These are phyloP conservation scores for Volucella inanis DNA, from an alignment of 2,888 invertebrate species.

Conservation along the genomic window DNA sequence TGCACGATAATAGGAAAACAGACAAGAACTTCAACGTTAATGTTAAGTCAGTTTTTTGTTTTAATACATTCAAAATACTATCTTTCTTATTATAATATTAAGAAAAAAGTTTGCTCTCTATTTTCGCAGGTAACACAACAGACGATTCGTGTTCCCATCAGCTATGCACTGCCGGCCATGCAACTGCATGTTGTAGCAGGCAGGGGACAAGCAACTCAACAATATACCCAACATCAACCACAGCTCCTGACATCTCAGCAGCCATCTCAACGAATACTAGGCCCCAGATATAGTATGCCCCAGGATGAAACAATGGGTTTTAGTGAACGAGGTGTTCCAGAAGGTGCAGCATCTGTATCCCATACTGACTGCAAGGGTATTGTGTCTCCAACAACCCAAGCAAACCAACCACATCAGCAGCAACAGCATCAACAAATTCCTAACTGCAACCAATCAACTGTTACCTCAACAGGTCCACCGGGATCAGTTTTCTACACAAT, in stretches of 20 bases:
- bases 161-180: slow-evolving; percentile 83
- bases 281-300: slow-evolving; percentile 80
- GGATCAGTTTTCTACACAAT: slow-evolving; percentile 91
- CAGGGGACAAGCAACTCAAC: slow-evolving; percentile 79
- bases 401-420: slow-evolving; percentile 70
- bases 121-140: slow-evolving; percentile 83
- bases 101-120: neutral
- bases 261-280: slow-evolving; percentile 77
- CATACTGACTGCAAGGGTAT: slow-evolving; percentile 80
- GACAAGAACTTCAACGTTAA: no score
- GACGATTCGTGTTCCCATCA: slow-evolving; percentile 83
- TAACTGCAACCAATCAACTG: slow-evolving; percentile 81
- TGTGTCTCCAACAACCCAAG: slow-evolving; percentile 78
- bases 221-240: slow-evolving; percentile 78
- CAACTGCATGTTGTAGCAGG: slow-evolving; percentile 83
- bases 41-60: neutral
- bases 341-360: slow-evolving; percentile 87
- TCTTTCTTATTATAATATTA: neutral
- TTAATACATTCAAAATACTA: neutral
- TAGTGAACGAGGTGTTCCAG: slow-evolving; percentile 88
- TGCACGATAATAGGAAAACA: no score
- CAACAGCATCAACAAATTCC: slow-evolving; percentile 78
- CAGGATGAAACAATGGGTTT: slow-evolving; percentile 79
- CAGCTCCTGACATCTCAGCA: slow-evolving; percentile 77
- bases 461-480: slow-evolving; percentile 83